Conservation (phyloP, 2,888 invertebrate species). For the Eupithecia abbreviata region DNA sequence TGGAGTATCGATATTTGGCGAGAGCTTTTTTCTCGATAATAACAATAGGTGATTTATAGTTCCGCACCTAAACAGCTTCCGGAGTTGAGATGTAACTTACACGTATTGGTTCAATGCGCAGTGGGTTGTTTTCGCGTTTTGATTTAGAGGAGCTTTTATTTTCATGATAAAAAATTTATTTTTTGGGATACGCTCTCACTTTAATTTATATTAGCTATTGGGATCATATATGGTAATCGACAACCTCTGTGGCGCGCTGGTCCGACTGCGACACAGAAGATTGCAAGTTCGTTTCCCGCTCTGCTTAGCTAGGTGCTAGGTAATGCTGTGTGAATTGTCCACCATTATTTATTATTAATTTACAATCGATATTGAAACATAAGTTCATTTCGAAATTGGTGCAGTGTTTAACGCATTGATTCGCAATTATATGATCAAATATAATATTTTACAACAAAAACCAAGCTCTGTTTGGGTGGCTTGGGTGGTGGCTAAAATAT, state of each 20-base stretch:
- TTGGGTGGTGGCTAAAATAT: neutral
- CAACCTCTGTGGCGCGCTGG: too few relatives aligned
- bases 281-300: too few relatives aligned
- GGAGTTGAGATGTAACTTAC: conserved; percentile 43
- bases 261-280: too few relatives aligned
- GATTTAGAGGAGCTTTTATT: neutral
- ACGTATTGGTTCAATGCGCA: conserved; percentile 26
- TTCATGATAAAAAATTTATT: neutral
- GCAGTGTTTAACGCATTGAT: too few relatives aligned
- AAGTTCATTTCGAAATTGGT: too few relatives aligned
- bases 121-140: neutral
- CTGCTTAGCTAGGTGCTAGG: too few relatives aligned
- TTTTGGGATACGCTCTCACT: neutral
- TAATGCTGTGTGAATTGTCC: too few relatives aligned
- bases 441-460: too few relatives aligned
- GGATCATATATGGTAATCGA: neutral
- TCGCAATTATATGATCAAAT: too few relatives aligned
- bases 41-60: conserved; percentile 79
- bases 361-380: too few relatives aligned
- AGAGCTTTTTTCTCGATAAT: conserved; percentile 63
- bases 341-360: too few relatives aligned
- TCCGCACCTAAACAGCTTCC: conserved; percentile 44
- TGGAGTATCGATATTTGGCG: conserved; percentile 67
- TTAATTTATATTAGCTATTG: neutral
- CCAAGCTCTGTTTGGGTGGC: too few relatives aligned